These are phyloP conservation scores for Crenichthys baileyi DNA, from an alignment of 2,797 vertebrate genomes.

Conservation along the genomic window DNA sequence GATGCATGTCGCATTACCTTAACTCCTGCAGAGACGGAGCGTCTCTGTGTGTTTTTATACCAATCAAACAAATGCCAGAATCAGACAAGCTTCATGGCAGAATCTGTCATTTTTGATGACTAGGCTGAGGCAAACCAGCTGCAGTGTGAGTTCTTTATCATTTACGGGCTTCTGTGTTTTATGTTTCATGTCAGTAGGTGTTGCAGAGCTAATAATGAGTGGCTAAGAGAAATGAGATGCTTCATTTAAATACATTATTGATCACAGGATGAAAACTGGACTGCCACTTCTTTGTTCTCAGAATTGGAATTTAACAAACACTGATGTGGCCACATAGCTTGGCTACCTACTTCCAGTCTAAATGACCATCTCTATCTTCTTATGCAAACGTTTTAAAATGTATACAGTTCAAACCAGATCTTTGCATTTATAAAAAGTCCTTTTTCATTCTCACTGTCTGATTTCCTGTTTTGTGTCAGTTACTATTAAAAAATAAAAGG, in stretches of 20 bases:
- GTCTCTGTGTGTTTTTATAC: conserved; percentile 36
- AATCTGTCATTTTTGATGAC: conserved; percentile 53
- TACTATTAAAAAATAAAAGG: neutral
- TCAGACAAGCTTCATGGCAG: conserved; percentile 51
- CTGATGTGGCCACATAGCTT: neutral
- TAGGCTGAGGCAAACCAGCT: conserved; percentile 3
- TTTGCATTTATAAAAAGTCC: neutral
- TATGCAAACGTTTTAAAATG: neutral
- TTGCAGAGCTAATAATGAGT: conserved; percentile 23
- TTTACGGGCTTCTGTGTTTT: conserved; percentile 13
- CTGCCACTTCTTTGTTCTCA: neutral
- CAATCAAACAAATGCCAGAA: conserved; percentile 63
- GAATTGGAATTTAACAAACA: neutral
- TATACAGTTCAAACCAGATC: neutral
- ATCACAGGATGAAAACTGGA: conserved; percentile 4
- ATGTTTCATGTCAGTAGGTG: conserved; percentile 18
- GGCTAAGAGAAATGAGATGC: conserved; percentile 24
- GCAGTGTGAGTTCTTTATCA: neutral
- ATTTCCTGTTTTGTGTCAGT: neutral
- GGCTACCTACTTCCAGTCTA: neutral
- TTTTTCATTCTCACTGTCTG: neutral
- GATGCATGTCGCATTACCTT: conserved; percentile 59
- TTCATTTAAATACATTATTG: conserved; percentile 11
- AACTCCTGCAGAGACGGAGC: conserved; percentile 46
- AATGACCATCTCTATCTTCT: neutral